phyloP scores from a whole-genome alignment of 1,140 invertebrate species.

The Mercenaria mercenaria region DNA sequence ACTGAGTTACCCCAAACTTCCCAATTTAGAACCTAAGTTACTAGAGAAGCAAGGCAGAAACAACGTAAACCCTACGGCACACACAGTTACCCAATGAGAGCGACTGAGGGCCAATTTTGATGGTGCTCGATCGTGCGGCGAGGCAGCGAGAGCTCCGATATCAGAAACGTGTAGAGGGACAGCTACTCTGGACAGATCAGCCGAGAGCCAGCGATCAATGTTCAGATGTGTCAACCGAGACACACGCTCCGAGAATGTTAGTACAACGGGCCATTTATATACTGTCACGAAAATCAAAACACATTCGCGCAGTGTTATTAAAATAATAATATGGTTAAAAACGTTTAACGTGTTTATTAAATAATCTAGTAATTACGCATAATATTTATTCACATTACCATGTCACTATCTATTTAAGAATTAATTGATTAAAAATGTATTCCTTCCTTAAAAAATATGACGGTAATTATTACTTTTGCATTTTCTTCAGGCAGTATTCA shows the following conservation, averaged over 20 bases:
- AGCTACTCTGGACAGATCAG: slow-evolving; percentile 58
- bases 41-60: slow-evolving; percentile 49
- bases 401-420: too few species aligned
- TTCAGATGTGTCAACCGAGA: slow-evolving; percentile 62
- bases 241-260: slow-evolving; percentile 45
- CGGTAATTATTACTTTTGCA: too few species aligned
- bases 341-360: neutral
- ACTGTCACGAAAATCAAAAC: neutral
- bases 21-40: slow-evolving; percentile 44
- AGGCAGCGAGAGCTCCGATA: slow-evolving; percentile 56
- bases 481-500: too few species aligned
- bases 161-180: slow-evolving; percentile 44
- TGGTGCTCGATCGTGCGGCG: slow-evolving; percentile 53
- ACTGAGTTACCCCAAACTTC: slow-evolving; percentile 62
- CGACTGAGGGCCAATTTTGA: slow-evolving; percentile 48
- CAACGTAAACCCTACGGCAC: slow-evolving; percentile 52
- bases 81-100: slow-evolving; percentile 39
- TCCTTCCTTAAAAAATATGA: too few species aligned
- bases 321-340: neutral
- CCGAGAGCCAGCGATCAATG: slow-evolving; percentile 60
- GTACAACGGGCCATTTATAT: neutral
- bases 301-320: neutral
- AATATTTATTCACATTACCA: too few species aligned
- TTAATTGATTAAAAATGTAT: too few species aligned
- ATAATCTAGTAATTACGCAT: too few species aligned